Base-by-base conservation (phyloP, 1,140 invertebrate genomes). In the Ceratina japonica region DNA sequence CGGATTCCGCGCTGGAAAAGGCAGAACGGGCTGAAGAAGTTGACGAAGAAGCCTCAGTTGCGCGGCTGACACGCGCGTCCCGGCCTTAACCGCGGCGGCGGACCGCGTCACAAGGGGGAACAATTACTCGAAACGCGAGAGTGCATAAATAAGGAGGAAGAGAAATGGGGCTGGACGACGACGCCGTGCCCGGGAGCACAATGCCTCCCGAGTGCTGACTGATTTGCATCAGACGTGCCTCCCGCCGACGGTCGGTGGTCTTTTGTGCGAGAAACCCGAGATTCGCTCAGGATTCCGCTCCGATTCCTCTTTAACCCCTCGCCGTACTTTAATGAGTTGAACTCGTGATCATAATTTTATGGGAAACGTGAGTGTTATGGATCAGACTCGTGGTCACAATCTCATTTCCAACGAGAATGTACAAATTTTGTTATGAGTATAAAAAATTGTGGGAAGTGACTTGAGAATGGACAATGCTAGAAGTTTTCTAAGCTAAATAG, bases 111-210 rank as follows among this genome's bases (percentile, higher is more conserved):
- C 63, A 80, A 78, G 61, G 83, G 86, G 75, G 86, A 89, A 84
- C 87, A 89, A 89, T 89, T 90, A 87, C 88, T 89, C 75, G 73
- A 65, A 59, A 68, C 79, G 75, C 82, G 81, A 88, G 81, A 88
- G 86, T 88, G 89, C 82, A 88, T 89, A 89, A 90, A 90, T 89
- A 89, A 89, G 73, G 79, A 80, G 72, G 58, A 65, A 65, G 75
- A 79, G 69, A 69, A 80, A 81, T 63, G 49, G 37, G 37, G 37
- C 37, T 44, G 37, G 24, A 15, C 63, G 58, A 63, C 75, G 82
- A 59, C 37, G 79, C 58, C 58, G 7, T 51, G 71, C 22, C 61
- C 59, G 13, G 49, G 71, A 37, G 22, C 62, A 65, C 71, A 65
- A 79, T 79, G 49, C 52, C 24, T 4, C 51, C 44, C 59, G 18